Base-by-base conservation (phyloP, 1,140 invertebrate species). In the Brachionus plicatilis region DNA sequence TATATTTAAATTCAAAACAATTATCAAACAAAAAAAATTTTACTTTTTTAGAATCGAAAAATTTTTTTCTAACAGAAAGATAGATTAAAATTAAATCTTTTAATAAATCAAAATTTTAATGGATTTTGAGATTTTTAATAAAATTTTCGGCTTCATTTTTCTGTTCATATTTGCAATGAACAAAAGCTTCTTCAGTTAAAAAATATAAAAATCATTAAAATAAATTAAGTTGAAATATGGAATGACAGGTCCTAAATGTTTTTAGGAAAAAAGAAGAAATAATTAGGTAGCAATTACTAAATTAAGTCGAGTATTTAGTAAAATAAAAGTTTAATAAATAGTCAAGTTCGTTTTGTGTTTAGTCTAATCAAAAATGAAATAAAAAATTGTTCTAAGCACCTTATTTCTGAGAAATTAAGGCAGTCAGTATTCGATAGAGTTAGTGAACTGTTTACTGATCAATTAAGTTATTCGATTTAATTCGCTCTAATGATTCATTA, bases 391-490 rank as follows among this genome's bases (percentile, higher is more conserved):
- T 60, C 8, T 60, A 17, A 56, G 7, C n/a, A 60, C 17, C 53
- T 20, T 60, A 24, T 20, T 20, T 24, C 17, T 24, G n/a, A 60
- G 2, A 60, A 20, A 60, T 60, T 60, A 20, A 60, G n/a, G 17
- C 53, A 60, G 8, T 60, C 53, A 60, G 53, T 60, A 60, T 60
- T 60, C 53, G n/a, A 60, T 60, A 8, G 17, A 60, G 53, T 24
- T 60, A 60, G n/a, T 60, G n/a, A 60, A 60, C 53, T 60, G 53
- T 60, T 60, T 60, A 20, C 53, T 60, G 53, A 60, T 60, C 53
- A 60, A 60, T 60, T 60, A 60, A 60, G 53, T 60, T 60, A 60
- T 60, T 60, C 53, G 53, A 60, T 60, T 60, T 60, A 60, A 60
- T 60, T 60, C 53, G 53, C 53, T 60, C 53, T 60, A 60, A 60